phyloP scores from a whole-genome alignment of 92 coral and sea anemone species.

The Porites lobata region DNA sequence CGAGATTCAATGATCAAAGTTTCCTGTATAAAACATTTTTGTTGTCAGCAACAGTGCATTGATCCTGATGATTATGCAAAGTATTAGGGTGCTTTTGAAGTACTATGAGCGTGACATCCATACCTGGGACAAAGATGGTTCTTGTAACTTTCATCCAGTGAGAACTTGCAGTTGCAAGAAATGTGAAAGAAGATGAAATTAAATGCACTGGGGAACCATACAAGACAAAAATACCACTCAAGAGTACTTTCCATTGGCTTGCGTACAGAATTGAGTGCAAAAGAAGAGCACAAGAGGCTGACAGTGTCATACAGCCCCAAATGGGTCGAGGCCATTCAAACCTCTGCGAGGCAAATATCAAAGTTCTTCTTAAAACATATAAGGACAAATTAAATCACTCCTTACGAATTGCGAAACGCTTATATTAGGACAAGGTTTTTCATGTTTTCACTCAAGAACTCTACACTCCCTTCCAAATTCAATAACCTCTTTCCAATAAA shows the following conservation, averaged over 20 bases:
- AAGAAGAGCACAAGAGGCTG: constrained; percentile 52
- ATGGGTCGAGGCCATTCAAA: constrained; percentile 60
- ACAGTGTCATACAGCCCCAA: constrained; percentile 32
- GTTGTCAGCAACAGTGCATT: constrained; percentile 44
- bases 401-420: too few relatives aligned
- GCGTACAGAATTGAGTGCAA: constrained; percentile 48
- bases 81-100: constrained; percentile 32
- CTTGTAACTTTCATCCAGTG: constrained; percentile 46
- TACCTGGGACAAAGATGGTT: constrained; percentile 48
- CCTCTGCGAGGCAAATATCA: constrained; percentile 45
- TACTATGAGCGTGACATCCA: constrained; percentile 55
- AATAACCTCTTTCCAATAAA: too few relatives aligned
- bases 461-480: too few relatives aligned
- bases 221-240: constrained; percentile 43
- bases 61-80: constrained; percentile 51
- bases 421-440: too few relatives aligned
- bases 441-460: too few relatives aligned
- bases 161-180: constrained; percentile 30
- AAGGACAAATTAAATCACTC: too few relatives aligned
- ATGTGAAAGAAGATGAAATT: constrained; percentile 47
- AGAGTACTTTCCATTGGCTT: constrained; percentile 52
- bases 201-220: constrained; percentile 40
- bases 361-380: background rate
- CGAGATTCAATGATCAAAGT: constrained; percentile 15
- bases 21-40: constrained; percentile 60